Evolutionary conservation across 1,140 invertebrate species (phyloP).

Genomic region (Ericerus pela): DNA sequence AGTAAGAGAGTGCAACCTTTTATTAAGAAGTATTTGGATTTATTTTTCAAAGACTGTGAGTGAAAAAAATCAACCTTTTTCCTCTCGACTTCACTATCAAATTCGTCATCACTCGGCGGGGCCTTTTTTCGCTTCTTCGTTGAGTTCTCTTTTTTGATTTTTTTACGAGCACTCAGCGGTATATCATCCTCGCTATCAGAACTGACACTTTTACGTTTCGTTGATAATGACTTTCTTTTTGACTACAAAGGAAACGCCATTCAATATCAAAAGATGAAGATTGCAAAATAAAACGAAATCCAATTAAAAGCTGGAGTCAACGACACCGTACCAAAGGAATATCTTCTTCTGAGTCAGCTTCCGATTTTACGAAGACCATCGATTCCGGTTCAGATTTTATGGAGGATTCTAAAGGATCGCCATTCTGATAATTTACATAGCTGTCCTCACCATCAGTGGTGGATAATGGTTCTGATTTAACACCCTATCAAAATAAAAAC

Average conservation of each 20-base stretch:
- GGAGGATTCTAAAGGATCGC: too few species aligned
- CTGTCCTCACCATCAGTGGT: too few species aligned
- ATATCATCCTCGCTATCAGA: slow-evolving; percentile 42
- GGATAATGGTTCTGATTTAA: too few species aligned
- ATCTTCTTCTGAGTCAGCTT: neutral
- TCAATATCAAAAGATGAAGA: too few species aligned
- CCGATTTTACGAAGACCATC: too few species aligned
- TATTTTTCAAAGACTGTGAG: slow-evolving; percentile 28
- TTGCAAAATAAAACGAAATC: neutral
- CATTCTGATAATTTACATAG: too few species aligned
- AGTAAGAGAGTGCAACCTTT: too few species aligned
- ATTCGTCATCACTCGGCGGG: slow-evolving; percentile 33
- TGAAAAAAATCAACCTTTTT: slow-evolving; percentile 36
- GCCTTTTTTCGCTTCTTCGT: slow-evolving; percentile 42
- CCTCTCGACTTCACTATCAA: slow-evolving; percentile 46
- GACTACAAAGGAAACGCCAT: neutral
- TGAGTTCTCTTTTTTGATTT: slow-evolving; percentile 50
- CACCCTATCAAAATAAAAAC: too few species aligned
- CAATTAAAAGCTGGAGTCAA: neutral
- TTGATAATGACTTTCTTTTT: neutral
- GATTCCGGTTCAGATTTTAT: too few species aligned
- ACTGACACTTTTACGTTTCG: slow-evolving; percentile 13
- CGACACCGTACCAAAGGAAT: neutral
- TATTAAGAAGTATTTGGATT: slow-evolving; percentile 33
- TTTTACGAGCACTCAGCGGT: slow-evolving; percentile 51